Percentiles rank a stretch among this genome's conserved stretches.
phyloP scores from a whole-genome alignment of 1,140 invertebrate genomes.

The Varroa destructor region DNA sequence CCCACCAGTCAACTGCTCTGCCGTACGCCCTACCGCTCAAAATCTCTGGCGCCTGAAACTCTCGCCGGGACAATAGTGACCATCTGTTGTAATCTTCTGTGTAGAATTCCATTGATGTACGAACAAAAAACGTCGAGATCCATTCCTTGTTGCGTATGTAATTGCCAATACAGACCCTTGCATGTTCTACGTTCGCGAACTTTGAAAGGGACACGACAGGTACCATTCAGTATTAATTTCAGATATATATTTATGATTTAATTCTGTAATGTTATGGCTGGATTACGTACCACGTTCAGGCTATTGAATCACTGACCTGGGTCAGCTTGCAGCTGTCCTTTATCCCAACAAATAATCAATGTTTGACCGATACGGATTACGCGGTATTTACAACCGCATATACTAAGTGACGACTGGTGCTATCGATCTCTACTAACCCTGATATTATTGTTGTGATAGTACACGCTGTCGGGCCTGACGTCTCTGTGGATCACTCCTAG shows the following conservation, averaged over 20 bases:
- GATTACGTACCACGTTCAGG: background rate
- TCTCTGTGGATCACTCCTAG: background rate
- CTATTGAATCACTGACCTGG: background rate
- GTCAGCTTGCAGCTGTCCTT: too few species aligned
- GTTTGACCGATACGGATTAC: too few species aligned
- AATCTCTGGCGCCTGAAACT: conserved; percentile 6
- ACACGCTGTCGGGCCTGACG: background rate
- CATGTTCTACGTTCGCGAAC: conserved; percentile 24
- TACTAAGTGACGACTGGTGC: too few species aligned
- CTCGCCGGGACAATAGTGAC: background rate
- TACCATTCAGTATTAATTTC: background rate
- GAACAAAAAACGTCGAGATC: background rate
- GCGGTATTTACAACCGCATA: too few species aligned
- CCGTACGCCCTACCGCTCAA: background rate
- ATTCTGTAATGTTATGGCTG: background rate
- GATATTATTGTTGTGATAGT: background rate
- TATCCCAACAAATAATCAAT: too few species aligned
- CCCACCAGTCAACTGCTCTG: conserved; percentile 1
- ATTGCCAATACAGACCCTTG: conserved; percentile 10
- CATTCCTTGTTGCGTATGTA: background rate
- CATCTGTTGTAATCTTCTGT: background rate
- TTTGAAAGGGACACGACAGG: background rate
- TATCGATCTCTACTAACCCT: background rate
- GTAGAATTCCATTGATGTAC: background rate
- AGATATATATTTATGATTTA: background rate